Base-by-base conservation (phyloP, 2,797 vertebrate genomes). In the Melanotaenia trifasciata region DNA sequence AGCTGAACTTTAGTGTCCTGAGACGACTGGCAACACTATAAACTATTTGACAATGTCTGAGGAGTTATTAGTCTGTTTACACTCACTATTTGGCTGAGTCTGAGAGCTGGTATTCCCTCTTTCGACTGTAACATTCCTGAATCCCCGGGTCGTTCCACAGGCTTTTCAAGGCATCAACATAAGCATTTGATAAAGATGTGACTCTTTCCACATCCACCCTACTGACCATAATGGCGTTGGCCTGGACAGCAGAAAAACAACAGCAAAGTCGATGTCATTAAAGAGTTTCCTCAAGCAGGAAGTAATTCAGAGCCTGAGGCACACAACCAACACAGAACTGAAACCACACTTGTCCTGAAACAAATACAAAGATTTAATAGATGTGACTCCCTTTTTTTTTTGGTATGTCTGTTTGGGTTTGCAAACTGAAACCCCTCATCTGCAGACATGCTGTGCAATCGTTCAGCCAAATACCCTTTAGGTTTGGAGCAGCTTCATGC, bases 41-140 rank as follows among this genome's bases (percentile, higher is more conserved):
- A 89, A 86, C 30, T 81, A 70, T 85, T 79, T 66, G 60, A 66
- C 76, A 64, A 9, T 0, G 62, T 69, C 57, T 38, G 30, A 66
- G 53, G 56, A 64, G 60, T 67, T 54, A 63, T 75, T 64, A 1
- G 22, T 43, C 83, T 86, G 87, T 85, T 74, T 67, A 50, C 70
- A 97, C 97, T 97, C 93, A 99, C 98, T 99, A 99, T 95, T 98
- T 99, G 92, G 97, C 94, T 7, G 98, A 99, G 92, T 99, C 98
- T 7, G 98, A 99, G 78, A 99, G 94, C 58, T 99, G 97, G 94
- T 97, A 99, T 83, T 99, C 97, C 88, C 97, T 96, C 94, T 96
- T 95, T 89, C 97, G 95, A 54, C 93, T 94, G 24, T 98, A 98
- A 86, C 97, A 97, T 85, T 98, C 96, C 91, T 96, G 96, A 84